Conservation (phyloP, 2,113 vertebrate species). For the Malurus alboscapulatus region DNA sequence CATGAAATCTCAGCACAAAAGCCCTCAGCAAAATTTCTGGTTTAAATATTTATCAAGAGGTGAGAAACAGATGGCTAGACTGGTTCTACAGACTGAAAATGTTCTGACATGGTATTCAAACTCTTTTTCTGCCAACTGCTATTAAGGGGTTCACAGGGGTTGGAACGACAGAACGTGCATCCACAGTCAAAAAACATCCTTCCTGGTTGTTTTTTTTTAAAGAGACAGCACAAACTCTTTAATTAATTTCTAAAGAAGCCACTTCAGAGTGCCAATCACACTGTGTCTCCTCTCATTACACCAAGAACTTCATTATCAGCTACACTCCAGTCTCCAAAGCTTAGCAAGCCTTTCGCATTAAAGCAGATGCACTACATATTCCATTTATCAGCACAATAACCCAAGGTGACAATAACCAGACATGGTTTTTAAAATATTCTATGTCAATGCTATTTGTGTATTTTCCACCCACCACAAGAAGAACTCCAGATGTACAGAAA, state of each 20-base stretch:
- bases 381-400: not conserved
- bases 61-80: conserved; percentile 58
- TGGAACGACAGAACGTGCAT: not conserved
- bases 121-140: conserved; percentile 19
- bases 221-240: not conserved
- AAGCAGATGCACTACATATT: not conserved
- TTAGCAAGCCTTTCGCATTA: not conserved
- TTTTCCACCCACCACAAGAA: not conserved
- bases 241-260: conserved; percentile 32
- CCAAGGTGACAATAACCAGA: not conserved
- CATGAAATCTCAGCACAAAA: conserved; percentile 16
- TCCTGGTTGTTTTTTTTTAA: not conserved
- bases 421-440: not conserved
- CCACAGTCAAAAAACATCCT: not conserved
- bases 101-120: conserved; percentile 2
- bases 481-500: not conserved
- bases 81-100: conserved; percentile 47
- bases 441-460: not conserved
- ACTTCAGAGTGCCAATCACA: not conserved
- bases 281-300: not conserved
- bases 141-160: not conserved
- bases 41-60: conserved; percentile 65
- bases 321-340: not conserved
- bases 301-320: conserved; percentile 8
- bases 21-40: conserved; percentile 44